Evolutionary conservation across 2,888 invertebrate genomes (phyloP).

Genomic region (Drosophila aldrichi): DNA sequence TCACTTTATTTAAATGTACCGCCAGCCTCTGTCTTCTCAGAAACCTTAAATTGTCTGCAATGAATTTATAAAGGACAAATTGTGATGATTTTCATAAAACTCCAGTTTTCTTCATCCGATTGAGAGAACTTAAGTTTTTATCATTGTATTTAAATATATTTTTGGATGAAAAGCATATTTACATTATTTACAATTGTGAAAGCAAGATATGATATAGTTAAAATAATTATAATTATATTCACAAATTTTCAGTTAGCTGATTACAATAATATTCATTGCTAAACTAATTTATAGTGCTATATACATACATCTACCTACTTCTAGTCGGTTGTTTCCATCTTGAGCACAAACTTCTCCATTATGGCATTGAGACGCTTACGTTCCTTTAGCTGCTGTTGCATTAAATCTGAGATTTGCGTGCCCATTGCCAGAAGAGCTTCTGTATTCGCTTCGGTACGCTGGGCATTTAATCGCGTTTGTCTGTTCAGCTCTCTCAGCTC

Average conservation of each 20-base stretch:
- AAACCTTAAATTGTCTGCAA: not conserved
- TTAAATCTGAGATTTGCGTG: conserved; percentile 62
- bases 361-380: conserved; percentile 66
- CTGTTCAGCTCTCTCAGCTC: conserved; percentile 60
- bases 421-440: conserved; percentile 67
- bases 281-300: not conserved
- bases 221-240: not conserved
- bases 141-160: not conserved
- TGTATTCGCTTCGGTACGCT: conserved; percentile 62
- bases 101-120: too few species aligned
- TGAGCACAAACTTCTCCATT: conserved; percentile 68
- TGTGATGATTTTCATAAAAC: too few species aligned
- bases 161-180: not conserved
- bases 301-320: not conserved
- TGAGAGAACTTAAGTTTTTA: too few species aligned
- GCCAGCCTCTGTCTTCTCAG: not conserved
- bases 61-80: too few species aligned
- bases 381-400: conserved; percentile 69
- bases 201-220: not conserved
- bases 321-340: conserved; percentile 66
- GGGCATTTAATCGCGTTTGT: conserved; percentile 62
- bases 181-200: conserved; percentile 2
- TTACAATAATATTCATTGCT: not conserved
- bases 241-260: not conserved
- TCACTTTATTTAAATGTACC: not conserved